Conservation (phyloP, 2,888 invertebrate species). For the Mystacides longicornis region DNA sequence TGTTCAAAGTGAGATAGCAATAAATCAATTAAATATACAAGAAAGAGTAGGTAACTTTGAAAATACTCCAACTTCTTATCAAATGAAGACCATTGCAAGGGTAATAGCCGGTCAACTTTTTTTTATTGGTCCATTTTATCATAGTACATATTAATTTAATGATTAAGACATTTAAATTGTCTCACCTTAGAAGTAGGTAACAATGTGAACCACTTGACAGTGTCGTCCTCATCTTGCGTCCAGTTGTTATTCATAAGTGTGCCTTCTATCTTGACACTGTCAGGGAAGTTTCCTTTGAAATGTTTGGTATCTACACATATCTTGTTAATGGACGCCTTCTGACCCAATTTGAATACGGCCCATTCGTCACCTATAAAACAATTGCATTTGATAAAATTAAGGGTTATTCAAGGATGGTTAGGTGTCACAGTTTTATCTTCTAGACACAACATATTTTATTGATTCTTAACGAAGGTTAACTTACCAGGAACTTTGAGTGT, state of each 20-base stretch:
- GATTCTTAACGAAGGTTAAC: not conserved
- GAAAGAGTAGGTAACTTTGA: no score
- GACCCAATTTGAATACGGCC: slow-evolving; percentile 54
- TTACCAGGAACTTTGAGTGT: slow-evolving; percentile 49
- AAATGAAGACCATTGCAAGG: no score
- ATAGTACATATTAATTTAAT: no score
- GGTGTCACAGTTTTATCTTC: no score
- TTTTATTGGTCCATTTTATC: no score
- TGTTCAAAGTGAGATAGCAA: no score
- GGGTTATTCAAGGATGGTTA: not conserved
- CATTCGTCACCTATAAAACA: slow-evolving; percentile 48
- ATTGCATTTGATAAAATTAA: not conserved
- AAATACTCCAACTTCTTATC: no score
- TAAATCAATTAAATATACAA: no score
- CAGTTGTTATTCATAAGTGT: slow-evolving; percentile 34
- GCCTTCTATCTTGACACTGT: slow-evolving; percentile 52
- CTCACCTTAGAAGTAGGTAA: slow-evolving; percentile 49
- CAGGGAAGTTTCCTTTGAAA: slow-evolving; percentile 60
- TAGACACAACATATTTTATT: not conserved
- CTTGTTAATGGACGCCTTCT: slow-evolving; percentile 42
- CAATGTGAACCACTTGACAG: slow-evolving; percentile 41
- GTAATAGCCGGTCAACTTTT: no score
- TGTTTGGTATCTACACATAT: slow-evolving; percentile 54
- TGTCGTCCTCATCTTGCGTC: slow-evolving; percentile 29
- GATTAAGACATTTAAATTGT: no score